Evolutionary conservation across 2,888 invertebrate genomes (phyloP), one percentile per base, ranked within the genome.

Genomic region (Lasioglossum lativentre): DNA sequence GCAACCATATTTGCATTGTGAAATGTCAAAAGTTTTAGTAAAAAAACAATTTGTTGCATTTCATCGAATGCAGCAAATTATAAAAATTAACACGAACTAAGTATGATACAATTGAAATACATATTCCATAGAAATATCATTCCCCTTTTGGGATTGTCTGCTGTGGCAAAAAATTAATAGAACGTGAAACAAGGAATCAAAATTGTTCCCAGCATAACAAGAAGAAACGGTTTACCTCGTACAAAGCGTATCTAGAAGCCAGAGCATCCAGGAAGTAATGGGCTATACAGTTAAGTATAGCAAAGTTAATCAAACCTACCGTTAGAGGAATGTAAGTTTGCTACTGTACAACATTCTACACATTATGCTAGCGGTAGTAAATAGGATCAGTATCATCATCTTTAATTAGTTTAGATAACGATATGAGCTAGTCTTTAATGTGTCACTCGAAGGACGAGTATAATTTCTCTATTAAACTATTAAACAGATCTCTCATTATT

Each of bases 221-320:
- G 70, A 83, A 74, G 70, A 84, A 84, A 71, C 77, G 74, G 78
- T 85, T 77, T 80, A 34, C 52, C 86, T 47, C 66, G 40, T 80
- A 74, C 71, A 76, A 79, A 85, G 85, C 76, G 52, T 72, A 77
- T 68, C 76, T 80, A 76, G 80, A 85, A 86, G 80, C 66, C 70
- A 12, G 74, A 77, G 85, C 68, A 85, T 85, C 70, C 76, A 77
- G 80, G 85, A 86, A 86, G 80, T 85, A 86, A 86, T 80, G 63
- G 63, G 73, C 74, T 85, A 80, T 86, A 85, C 85, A 85, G 86
- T 85, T 85, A 73, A 73, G 34, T 47, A 85, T 75, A 79, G 70
- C 38, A 80, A 80, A 80, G 85, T 86, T 84, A 85, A 85, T 86
- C 85, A 76, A 80, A 85, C 70, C 77, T 85, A 86, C 85, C 85